Percentiles rank a stretch among this genome's conserved stretches.
Conservation (phyloP, 2,113 vertebrate species). For the Gnathonemus echidnorhynchus region DNA sequence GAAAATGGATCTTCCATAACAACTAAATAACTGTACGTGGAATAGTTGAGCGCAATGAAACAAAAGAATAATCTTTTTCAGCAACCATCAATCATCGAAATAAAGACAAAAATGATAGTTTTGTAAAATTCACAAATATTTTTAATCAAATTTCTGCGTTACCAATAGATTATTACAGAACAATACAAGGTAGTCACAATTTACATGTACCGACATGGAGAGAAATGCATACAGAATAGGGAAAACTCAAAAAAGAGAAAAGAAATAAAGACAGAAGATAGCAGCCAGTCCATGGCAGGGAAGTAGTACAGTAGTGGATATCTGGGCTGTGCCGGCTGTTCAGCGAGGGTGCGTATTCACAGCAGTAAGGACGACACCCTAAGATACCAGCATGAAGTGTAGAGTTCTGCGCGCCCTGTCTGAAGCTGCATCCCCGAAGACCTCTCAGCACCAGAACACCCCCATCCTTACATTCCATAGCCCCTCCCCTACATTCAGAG, state of each 20-base stretch:
- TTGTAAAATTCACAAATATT: background rate
- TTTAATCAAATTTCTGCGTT: background rate
- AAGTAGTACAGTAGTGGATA: background rate
- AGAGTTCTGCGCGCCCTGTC: too few species aligned
- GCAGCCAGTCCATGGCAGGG: background rate
- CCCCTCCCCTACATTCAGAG: slow-evolving; percentile 8
- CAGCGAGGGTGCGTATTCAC: background rate
- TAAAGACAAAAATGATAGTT: background rate
- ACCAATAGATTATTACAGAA: background rate
- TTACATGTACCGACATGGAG: background rate
- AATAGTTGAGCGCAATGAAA: background rate
- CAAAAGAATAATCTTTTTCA: background rate
- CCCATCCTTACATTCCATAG: background rate
- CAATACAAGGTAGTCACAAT: background rate
- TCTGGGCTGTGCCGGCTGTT: background rate
- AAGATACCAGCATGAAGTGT: background rate
- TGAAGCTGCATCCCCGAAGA: background rate
- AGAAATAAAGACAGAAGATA: background rate
- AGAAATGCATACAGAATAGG: background rate
- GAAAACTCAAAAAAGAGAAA: background rate
- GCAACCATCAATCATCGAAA: background rate
- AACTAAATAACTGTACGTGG: background rate
- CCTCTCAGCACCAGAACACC: background rate
- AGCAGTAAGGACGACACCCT: background rate
- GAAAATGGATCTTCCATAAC: background rate